Evolutionary conservation across 2,113 vertebrate species (phyloP).

Genomic region (Sphaerodactylus townsendi): DNA sequence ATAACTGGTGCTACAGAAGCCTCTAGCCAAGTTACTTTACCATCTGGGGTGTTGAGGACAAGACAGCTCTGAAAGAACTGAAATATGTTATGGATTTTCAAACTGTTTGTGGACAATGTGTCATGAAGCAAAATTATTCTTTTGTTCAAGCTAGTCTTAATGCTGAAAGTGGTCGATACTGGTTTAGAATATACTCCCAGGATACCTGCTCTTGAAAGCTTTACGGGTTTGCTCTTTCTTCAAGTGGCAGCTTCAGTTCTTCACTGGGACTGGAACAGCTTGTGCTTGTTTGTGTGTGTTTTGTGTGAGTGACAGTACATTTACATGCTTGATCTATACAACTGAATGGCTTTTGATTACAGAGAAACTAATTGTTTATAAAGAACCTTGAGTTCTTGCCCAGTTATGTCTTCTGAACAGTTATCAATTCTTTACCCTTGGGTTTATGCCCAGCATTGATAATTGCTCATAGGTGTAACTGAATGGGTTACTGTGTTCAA

Average conservation of each 20-base stretch:
- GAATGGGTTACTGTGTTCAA: not conserved
- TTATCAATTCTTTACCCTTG: too few relatives aligned
- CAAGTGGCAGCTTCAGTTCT: not conserved
- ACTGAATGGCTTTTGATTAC: constrained; percentile 11
- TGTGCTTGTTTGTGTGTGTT: not conserved
- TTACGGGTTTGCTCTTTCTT: constrained; percentile 8
- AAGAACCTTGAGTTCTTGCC: too few relatives aligned
- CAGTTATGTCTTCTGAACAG: too few relatives aligned
- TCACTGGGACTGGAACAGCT: constrained; percentile 9
- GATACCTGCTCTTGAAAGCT: not conserved
- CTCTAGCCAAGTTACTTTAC: constrained; percentile 31
- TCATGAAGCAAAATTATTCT: not conserved
- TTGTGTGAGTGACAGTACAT: not conserved
- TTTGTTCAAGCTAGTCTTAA: not conserved
- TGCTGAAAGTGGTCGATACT: not conserved
- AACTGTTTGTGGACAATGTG: not conserved
- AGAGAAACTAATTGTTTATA: constrained; percentile 39
- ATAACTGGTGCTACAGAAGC: constrained; percentile 31
- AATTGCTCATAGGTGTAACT: constrained; percentile 33
- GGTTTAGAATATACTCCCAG: not conserved
- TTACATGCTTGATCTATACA: constrained; percentile 26
- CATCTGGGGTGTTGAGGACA: constrained; percentile 1
- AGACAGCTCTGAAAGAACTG: constrained; percentile 15
- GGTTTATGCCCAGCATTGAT: not conserved
- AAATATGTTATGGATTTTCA: constrained; percentile 22